Evolutionary conservation across 2,113 vertebrate genomes (phyloP), one percentile per base, ranked within the genome.

Genomic region (Accipiter cooperii): DNA sequence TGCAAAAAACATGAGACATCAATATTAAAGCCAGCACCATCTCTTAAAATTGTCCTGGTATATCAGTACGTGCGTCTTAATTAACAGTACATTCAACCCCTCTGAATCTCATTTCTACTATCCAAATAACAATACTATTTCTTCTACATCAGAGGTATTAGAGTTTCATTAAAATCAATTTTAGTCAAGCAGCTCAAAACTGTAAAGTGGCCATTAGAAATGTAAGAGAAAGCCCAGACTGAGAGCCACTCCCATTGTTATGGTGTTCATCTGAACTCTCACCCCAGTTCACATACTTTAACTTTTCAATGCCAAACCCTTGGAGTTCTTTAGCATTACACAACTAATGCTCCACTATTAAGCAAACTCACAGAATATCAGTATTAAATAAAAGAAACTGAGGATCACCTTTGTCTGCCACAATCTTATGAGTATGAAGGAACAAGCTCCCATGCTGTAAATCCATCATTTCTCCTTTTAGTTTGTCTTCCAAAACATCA

Each of bases 381-480:
- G 8, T 38, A 55, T 34, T 54, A 68, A 55, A 68, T 12, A 49
- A 54, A 54, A 42, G 31, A 75, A 83, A 52, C 5, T 4, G 28
- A 84, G 5, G 20, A 20, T 70, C 87, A 99, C 99, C 99, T 98
- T 99, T 99, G 97, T 99, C 98, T 10, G 99, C 99, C 12, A 99
- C 97, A 5, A 99, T 99, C 97, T 99, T 99, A 65, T 99, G 98
- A 13, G 99, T 99, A 83, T 98, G 99, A 68, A 99, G 99, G 97
- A 99, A 99, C 71, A 99, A 96, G 76, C 99, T 99, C 57, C 99
- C 99, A 0, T 99, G 99, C 96, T 99, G 99, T 57, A 99, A 98
- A 86, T 99, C 99, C 99, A 99, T 98, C 99, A 99, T 99, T 95
- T 99, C 99, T 49, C 99, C 99, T 92, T 99, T 99, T n/a, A 99